phyloP scores from a whole-genome alignment of 2,797 vertebrate genomes.

The Anableps anableps region DNA sequence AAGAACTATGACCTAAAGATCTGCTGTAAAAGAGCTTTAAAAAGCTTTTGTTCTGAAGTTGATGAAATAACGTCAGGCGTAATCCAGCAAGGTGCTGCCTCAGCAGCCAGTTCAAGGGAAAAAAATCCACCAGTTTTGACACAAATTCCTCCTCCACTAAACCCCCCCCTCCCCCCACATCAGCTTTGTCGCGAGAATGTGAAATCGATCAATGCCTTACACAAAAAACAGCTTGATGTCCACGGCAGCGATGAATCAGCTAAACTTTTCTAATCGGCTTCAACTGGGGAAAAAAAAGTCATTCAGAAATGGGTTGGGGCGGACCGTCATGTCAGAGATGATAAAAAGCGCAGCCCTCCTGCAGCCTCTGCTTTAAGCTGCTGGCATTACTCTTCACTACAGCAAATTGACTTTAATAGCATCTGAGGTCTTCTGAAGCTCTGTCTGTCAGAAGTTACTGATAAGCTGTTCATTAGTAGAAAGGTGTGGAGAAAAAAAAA shows the following conservation, averaged over 20 bases:
- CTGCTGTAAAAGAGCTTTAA: slow-evolving; percentile 22
- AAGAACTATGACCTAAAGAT: slow-evolving; percentile 15
- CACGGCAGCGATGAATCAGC: slow-evolving; percentile 59
- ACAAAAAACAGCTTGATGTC: slow-evolving; percentile 21
- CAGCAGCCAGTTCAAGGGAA: slow-evolving; percentile 38
- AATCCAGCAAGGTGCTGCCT: slow-evolving; percentile 33
- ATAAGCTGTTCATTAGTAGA: slow-evolving; percentile 29
- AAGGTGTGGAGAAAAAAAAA: not conserved
- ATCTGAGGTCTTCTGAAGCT: slow-evolving; percentile 3
- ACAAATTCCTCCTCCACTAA: slow-evolving; percentile 27
- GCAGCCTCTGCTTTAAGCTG: slow-evolving; percentile 41
- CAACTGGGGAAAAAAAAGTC: slow-evolving; percentile 41
- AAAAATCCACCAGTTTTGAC: slow-evolving; percentile 44
- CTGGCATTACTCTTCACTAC: slow-evolving; percentile 23
- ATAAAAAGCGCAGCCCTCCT: slow-evolving; percentile 36
- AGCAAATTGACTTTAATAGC: slow-evolving; percentile 11
- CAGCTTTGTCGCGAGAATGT: slow-evolving; percentile 35
- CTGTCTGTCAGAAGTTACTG: slow-evolving; percentile 1
- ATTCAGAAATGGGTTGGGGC: slow-evolving; percentile 38
- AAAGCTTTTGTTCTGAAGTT: slow-evolving; percentile 30
- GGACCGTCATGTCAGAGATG: slow-evolving; percentile 32
- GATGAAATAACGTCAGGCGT: slow-evolving; percentile 40
- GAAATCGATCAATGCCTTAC: slow-evolving; percentile 58
- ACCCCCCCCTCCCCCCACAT: not conserved
- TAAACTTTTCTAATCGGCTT: slow-evolving; percentile 45